A percentile compares a stretch with the other conserved stretches of the same genome.
Evolutionary conservation across 2,888 invertebrate species (phyloP).

Genomic region (Sinhomidia bicolor): DNA sequence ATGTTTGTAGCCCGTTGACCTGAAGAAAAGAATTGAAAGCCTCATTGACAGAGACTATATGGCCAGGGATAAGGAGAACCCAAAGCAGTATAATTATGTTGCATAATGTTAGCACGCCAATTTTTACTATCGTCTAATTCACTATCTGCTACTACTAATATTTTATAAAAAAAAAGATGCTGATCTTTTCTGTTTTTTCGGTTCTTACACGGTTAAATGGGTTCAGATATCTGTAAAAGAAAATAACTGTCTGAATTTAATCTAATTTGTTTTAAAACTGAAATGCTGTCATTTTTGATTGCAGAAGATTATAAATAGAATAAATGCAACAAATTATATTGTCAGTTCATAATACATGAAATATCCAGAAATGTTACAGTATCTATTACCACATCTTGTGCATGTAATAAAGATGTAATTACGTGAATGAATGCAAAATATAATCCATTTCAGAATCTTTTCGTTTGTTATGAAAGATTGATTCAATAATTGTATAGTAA

Average conservation of each 20-base stretch:
- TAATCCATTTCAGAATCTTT: no score
- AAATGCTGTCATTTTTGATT: no score
- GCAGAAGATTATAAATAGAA: no score
- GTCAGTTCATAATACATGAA: no score
- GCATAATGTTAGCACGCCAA: slow-evolving; percentile 86
- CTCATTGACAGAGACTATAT: slow-evolving; percentile 99
- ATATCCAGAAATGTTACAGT: no score
- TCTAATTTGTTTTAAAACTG: neutral
- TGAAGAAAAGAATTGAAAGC: slow-evolving; percentile 99
- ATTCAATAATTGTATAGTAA: no score
- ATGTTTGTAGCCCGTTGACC: slow-evolving; percentile 92
- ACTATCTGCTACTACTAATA: slow-evolving; percentile 8
- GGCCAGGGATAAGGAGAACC: slow-evolving; percentile 98
- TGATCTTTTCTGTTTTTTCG: neutral
- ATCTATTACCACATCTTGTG: no score
- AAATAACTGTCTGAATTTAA: neutral
- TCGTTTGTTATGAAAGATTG: no score
- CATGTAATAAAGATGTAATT: no score
- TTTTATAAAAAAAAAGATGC: slow-evolving; percentile 8
- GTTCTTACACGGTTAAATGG: neutral
- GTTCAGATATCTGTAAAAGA: no score
- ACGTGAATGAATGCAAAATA: no score
- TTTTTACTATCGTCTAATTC: slow-evolving; percentile 50
- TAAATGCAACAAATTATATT: no score
- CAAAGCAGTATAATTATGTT: slow-evolving; percentile 99